Evolutionary conservation across 2,797 vertebrate species (phyloP), one percentile per base, ranked within the genome.

Genomic region (Taeniopygia guttata): DNA sequence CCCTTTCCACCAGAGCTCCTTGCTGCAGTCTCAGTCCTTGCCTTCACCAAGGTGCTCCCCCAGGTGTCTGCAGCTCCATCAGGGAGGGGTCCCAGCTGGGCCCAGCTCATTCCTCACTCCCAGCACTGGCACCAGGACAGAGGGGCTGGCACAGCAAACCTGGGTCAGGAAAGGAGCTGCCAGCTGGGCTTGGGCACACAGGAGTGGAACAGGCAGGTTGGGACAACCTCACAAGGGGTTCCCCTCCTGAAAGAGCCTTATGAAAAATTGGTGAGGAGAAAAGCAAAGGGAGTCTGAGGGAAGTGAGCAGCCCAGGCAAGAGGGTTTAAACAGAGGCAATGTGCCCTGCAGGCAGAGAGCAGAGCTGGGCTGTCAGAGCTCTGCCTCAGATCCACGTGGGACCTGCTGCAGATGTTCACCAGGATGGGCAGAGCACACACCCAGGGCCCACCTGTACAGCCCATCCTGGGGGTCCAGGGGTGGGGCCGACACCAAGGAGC

Each of bases 311-410:
- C 34, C 43, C n/a, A n/a, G 51, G 46, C 18, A 81, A 48, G 27
- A 38, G 25, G 3, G 3, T 55, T 84, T 5, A 8, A 32, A 19
- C 21, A 49, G 32, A 51, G 38, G 3, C 0, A 4, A 38, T 1
- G 1, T 16, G 23, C 43, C 52, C 32, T 30, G 26, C 48, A 83
- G 21, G 7, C 74, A 21, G 23, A 48, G 10, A 55, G 45, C 52
- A 49, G 32, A 55, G 64, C 4, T 1, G 0, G 32, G 29, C 58
- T 89, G 36, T 5, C 43, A 23, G 26, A 42, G 34, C 12, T 21
- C 27, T 64, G 21, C 42, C 54, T 42, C 45, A 60, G 32, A 49
- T 3, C 5, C 36, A 6, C 4, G 0, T 5, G 15, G 36, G 3
- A 5, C 34, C 52, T 52, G 10, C 4, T 30, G 42, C 40, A 73